Base-by-base conservation (phyloP, 30 jellyfish, hydroid and myxozoan genomes). In the Chironex yamaguchii region DNA sequence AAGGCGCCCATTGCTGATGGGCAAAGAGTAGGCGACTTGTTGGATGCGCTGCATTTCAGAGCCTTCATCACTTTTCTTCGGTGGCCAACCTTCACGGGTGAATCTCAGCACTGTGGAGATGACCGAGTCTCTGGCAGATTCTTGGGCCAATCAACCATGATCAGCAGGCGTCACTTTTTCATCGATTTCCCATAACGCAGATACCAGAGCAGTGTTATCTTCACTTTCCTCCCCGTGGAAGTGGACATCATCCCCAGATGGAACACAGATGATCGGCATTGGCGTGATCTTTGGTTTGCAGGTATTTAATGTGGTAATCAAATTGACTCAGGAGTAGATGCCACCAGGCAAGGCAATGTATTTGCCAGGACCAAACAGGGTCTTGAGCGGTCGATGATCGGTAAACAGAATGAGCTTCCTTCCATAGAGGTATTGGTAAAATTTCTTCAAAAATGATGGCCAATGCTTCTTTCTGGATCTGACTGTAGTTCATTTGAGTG, bases 221-320 rank as follows among this genome's bases (percentile, higher is more conserved):
- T 14, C 34, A 3, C 30, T 35, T 30, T 80, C 91, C 64, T 30
- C 77, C 34, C 36, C 26, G 67, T 63, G 79, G 52, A 76, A 76
- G 79, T 76, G 21, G 28, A 79, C 79, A 29, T 76, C 89, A 32
- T 78, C 29, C 3, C 79, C 89, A 2, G 34, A 3, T 34, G 89
- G 89, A 26, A 72, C 52, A 2, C 75, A 1, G 50, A 70, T 72
- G 3, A 80, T 66, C 90, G n/a, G 87, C 91, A 66, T 66, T 80
- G 28, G 81, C 91, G 29, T 63, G 91, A 2, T 80, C 88, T 4
- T 21, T 33, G 2, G 87, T 62, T 67, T 64, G 24, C 81, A 71
- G 29, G 91, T 80, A 63, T 34, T 80, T 71, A 27, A 80, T 58
- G 3, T 68, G 42, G 81, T 66, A 29, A 13, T 80, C 84, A 32